A percentile compares a stretch with the other conserved stretches of the same genome.
Conservation (phyloP, 2,888 invertebrate species). For the Epinotia ramella region DNA sequence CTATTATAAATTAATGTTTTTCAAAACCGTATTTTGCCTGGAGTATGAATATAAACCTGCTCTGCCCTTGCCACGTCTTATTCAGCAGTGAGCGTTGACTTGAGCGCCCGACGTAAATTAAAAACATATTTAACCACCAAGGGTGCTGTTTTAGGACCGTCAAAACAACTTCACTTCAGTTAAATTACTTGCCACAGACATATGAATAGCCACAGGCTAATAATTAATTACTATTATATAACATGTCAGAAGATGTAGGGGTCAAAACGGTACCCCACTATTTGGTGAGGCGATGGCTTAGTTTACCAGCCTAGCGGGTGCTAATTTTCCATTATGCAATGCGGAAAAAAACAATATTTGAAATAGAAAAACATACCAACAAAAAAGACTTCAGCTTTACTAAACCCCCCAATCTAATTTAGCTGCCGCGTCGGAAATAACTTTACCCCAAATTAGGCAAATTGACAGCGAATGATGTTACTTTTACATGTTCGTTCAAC, state of each 20-base stretch:
- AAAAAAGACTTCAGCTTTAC: no score
- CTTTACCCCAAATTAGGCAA: background rate
- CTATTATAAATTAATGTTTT: no score
- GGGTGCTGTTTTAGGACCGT: constrained; percentile 11
- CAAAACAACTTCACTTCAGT: constrained; percentile 2
- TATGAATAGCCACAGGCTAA: background rate
- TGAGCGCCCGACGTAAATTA: background rate
- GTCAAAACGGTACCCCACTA: no score
- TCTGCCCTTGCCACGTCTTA: constrained; percentile 3
- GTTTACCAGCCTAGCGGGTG: no score
- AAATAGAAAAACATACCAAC: no score
- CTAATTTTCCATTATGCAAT: no score
- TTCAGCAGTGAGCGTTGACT: background rate
- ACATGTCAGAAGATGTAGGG: no score
- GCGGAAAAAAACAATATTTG: no score
- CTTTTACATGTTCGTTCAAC: background rate
- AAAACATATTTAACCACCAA: constrained; percentile 8
- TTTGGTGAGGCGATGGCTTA: no score
- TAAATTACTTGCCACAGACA: background rate
- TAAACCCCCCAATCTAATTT: background rate
- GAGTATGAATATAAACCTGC: background rate
- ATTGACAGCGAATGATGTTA: background rate
- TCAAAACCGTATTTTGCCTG: no score
- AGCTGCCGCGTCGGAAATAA: background rate
- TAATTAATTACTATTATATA: background rate